Evolutionary conservation across 2,888 invertebrate species (phyloP).

Genomic region (Athripsodes cinereus): DNA sequence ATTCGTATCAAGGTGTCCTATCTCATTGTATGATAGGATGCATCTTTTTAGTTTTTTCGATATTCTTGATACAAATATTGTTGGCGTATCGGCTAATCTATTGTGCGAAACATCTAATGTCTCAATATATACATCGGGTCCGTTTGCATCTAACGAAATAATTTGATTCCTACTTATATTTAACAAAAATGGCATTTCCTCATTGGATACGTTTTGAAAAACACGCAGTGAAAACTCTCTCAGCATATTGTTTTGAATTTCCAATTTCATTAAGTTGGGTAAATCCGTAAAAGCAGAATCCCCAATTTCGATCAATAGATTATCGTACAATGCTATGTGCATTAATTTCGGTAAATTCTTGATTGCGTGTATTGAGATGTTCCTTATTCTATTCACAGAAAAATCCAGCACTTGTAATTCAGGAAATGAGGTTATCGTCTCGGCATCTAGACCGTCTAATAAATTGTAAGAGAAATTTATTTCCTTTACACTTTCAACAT

Average conservation of each 20-base stretch:
- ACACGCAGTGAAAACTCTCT: conserved; percentile 60
- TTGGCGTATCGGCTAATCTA: conserved; percentile 58
- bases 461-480: conserved; percentile 79
- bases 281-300: conserved; percentile 69
- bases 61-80: conserved; percentile 57
- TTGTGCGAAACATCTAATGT: conserved; percentile 68
- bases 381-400: conserved; percentile 69
- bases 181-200: conserved; percentile 60
- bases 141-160: conserved; percentile 40
- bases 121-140: conserved; percentile 54
- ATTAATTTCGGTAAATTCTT: conserved; percentile 70
- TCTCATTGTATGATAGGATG: conserved; percentile 67
- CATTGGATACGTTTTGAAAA: conserved; percentile 62
- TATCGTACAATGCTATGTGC: conserved; percentile 78
- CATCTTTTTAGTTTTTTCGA: conserved; percentile 61
- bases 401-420: conserved; percentile 73
- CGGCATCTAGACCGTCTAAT: conserved; percentile 58
- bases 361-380: conserved; percentile 67
- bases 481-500: conserved; percentile 69
- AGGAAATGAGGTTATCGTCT: conserved; percentile 66
- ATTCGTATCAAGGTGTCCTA: conserved; percentile 63
- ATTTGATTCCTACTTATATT: conserved; percentile 72
- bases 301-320: conserved; percentile 68
- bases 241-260: conserved; percentile 74
- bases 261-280: conserved; percentile 68